phyloP scores from a whole-genome alignment of 2,888 invertebrate species.

The Onthophagus sagittarius region DNA sequence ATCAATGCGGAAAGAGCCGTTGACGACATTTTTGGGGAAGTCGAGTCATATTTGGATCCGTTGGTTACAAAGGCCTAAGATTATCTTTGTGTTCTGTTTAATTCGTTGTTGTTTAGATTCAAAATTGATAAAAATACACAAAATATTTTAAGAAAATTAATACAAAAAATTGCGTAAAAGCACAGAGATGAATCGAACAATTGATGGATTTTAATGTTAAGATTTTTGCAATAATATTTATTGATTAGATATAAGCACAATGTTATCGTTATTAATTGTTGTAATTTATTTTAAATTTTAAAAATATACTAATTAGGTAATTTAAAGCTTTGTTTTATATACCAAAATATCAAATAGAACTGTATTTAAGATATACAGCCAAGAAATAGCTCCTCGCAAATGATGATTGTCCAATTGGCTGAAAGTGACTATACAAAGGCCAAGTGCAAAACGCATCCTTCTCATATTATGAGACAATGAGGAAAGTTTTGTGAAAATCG shows the following conservation, averaged over 20 bases:
- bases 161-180: neutral
- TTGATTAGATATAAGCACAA: neutral
- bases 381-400: too few species aligned
- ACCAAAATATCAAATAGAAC: neutral
- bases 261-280: slow-evolving; percentile 6
- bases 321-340: neutral
- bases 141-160: slow-evolving; percentile 13
- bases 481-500: too few species aligned
- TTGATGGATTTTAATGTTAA: neutral
- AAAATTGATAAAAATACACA: neutral
- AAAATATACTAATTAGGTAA: neutral
- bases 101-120: slow-evolving; percentile 3
- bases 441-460: too few species aligned
- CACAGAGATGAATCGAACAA: neutral
- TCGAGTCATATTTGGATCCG: slow-evolving; percentile 57
- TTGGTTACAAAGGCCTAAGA: slow-evolving; percentile 29
- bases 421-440: too few species aligned
- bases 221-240: neutral
- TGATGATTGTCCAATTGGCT: too few species aligned
- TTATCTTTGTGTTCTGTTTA: neutral
- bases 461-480: too few species aligned
- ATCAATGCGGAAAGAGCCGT: slow-evolving; percentile 76
- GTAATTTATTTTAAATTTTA: neutral
- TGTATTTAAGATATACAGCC: too few species aligned
- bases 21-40: slow-evolving; percentile 75